phyloP scores from a whole-genome alignment of 2,797 vertebrate species.

The Parotocinclus haroldoi region DNA sequence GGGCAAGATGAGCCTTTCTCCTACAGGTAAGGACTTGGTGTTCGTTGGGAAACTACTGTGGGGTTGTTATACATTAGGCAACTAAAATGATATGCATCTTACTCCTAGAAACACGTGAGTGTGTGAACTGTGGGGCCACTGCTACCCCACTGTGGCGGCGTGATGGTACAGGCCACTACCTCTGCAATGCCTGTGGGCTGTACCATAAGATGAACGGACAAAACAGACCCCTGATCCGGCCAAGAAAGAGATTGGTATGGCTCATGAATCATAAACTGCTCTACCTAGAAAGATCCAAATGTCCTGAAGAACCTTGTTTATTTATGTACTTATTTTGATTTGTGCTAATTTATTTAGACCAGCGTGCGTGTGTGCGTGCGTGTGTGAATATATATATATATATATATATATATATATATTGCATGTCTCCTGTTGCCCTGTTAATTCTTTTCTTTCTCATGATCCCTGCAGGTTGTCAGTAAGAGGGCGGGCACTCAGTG shows the following conservation, averaged over 20 bases:
- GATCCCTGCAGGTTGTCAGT: slow-evolving; percentile 59
- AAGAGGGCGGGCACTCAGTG: slow-evolving; percentile 72
- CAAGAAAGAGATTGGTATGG: slow-evolving; percentile 74
- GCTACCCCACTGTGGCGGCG: slow-evolving; percentile 75
- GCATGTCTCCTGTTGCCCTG: too few species aligned
- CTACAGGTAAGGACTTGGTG: slow-evolving; percentile 51
- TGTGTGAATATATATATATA: too few species aligned
- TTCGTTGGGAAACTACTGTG: not conserved
- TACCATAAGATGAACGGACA: slow-evolving; percentile 79
- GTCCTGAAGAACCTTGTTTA: too few species aligned
- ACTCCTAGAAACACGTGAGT: slow-evolving; percentile 70
- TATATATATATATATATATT: too few species aligned
- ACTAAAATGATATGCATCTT: not conserved
- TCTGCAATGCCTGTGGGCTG: slow-evolving; percentile 77
- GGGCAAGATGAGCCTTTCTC: slow-evolving; percentile 60
- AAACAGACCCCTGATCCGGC: slow-evolving; percentile 74
- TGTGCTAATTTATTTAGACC: too few species aligned
- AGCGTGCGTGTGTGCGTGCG: too few species aligned
- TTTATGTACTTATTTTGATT: too few species aligned
- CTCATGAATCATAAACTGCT: not conserved
- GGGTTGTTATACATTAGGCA: too few species aligned
- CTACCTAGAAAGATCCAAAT: too few species aligned
- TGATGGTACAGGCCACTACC: slow-evolving; percentile 75
- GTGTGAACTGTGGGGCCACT: slow-evolving; percentile 78
- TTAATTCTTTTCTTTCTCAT: not conserved